Percentiles rank a stretch among this genome's conserved stretches.
phyloP scores from a whole-genome alignment of 2,797 vertebrate genomes.

The Lagodon rhomboides region DNA sequence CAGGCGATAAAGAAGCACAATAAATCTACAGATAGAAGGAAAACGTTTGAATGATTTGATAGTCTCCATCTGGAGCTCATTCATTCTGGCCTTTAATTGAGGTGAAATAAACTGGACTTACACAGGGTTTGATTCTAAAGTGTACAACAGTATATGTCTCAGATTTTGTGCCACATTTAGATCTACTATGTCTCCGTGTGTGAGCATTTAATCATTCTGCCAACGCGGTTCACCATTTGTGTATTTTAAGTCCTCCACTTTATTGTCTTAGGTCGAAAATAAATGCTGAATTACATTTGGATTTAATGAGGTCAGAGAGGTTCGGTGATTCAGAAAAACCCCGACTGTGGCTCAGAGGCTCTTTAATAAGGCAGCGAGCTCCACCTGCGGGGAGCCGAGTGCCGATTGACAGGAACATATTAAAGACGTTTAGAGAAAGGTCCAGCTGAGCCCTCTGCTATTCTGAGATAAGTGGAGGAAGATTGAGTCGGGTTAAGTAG shows the following conservation, averaged over 20 bases:
- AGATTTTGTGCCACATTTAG: neutral
- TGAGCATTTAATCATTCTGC: no score
- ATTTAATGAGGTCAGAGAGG: conserved; percentile 39
- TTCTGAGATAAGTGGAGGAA: conserved; percentile 3
- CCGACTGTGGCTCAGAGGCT: conserved; percentile 1
- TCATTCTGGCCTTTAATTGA: neutral
- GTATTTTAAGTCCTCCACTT: conserved; percentile 6
- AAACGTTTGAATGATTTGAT: neutral
- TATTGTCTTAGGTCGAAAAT: conserved; percentile 22
- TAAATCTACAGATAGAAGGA: neutral
- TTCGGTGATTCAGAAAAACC: conserved; percentile 15
- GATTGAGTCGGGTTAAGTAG: neutral
- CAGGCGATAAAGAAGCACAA: neutral
- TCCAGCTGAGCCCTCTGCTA: conserved; percentile 7
- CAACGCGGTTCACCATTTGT: neutral
- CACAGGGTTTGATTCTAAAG: neutral
- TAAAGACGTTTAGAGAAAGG: neutral
- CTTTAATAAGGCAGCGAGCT: conserved; percentile 21
- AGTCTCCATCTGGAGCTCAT: neutral
- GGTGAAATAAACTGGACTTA: neutral
- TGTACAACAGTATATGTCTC: neutral
- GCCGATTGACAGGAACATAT: neutral
- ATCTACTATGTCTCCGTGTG: neutral
- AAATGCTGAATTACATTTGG: conserved; percentile 22
- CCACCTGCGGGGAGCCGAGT: neutral